A percentile compares a stretch with the other conserved stretches of the same genome.
phyloP scores from a whole-genome alignment of 2,888 invertebrate species.

The Branchipolynoe longqiensis region DNA sequence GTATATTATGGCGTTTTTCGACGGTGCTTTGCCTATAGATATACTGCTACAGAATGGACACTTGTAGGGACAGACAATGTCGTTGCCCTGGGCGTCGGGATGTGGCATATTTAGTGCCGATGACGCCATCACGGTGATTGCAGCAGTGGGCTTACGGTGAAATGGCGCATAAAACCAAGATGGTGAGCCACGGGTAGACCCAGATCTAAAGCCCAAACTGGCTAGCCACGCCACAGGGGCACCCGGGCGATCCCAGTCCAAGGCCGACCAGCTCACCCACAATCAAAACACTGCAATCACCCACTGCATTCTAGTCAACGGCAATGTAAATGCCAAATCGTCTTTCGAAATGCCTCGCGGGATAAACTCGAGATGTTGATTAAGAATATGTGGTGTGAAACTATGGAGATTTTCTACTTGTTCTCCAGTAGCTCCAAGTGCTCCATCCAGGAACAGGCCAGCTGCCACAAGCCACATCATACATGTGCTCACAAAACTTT shows the following conservation, averaged over 20 bases:
- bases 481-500: slow-evolving; percentile 53
- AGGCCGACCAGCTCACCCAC: neutral
- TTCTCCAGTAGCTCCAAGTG: slow-evolving; percentile 42
- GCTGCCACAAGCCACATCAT: slow-evolving; percentile 46
- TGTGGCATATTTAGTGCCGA: slow-evolving; percentile 43
- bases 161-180: slow-evolving; percentile 57
- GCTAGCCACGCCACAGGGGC: slow-evolving; percentile 20
- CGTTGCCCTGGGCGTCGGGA: slow-evolving; percentile 17
- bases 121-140: slow-evolving; percentile 48
- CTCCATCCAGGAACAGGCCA: slow-evolving; percentile 51
- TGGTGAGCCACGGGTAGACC: slow-evolving; percentile 49
- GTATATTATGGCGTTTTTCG: too few relatives aligned
- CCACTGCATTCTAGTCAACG: neutral
- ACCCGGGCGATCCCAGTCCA: neutral
- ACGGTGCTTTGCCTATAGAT: too few relatives aligned
- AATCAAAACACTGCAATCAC: slow-evolving; percentile 20
- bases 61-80: too few relatives aligned
- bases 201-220: slow-evolving; percentile 42
- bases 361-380: slow-evolving; percentile 28
- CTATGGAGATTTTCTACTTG: slow-evolving; percentile 55
- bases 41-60: too few relatives aligned
- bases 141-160: slow-evolving; percentile 54
- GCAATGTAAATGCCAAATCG: neutral
- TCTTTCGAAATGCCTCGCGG: neutral
- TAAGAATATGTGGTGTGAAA: slow-evolving; percentile 45